phyloP scores from a whole-genome alignment of 2,888 invertebrate species.

The Bellardia bayeri region DNA sequence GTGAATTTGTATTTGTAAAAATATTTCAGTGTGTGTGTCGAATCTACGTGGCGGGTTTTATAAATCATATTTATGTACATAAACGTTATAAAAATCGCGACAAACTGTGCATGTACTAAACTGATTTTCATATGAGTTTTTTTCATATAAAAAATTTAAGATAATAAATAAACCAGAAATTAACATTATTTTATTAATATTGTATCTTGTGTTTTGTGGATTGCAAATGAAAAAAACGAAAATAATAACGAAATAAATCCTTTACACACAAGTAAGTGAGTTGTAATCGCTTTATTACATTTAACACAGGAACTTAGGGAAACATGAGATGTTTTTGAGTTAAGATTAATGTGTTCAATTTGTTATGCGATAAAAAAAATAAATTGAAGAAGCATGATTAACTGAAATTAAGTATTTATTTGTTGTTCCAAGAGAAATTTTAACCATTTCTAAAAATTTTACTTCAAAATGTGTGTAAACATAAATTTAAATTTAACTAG shows the following conservation, averaged over 20 bases:
- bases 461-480: too few species aligned
- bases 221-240: conserved; percentile 1
- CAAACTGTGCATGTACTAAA: conserved; percentile 42
- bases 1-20: conserved; percentile 1
- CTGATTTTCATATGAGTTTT: background rate
- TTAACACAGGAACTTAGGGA: background rate
- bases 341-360: background rate
- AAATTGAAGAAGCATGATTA: too few species aligned
- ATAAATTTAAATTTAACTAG: too few species aligned
- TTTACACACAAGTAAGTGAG: conserved; percentile 1
- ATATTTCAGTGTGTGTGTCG: background rate
- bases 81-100: conserved; percentile 43
- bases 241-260: conserved; percentile 9
- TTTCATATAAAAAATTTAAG: conserved; percentile 6
- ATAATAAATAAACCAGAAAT: conserved; percentile 33
- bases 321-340: background rate
- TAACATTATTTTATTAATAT: conserved; percentile 43
- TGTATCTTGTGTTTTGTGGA: conserved; percentile 7
- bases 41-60: background rate
- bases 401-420: too few species aligned
- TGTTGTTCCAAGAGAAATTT: too few species aligned
- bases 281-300: conserved; percentile 15
- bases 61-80: background rate
- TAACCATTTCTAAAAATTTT: too few species aligned
- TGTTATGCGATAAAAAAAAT: background rate